Conservation (phyloP, 2,113 vertebrate genomes). For the Camelus dromedarius region DNA sequence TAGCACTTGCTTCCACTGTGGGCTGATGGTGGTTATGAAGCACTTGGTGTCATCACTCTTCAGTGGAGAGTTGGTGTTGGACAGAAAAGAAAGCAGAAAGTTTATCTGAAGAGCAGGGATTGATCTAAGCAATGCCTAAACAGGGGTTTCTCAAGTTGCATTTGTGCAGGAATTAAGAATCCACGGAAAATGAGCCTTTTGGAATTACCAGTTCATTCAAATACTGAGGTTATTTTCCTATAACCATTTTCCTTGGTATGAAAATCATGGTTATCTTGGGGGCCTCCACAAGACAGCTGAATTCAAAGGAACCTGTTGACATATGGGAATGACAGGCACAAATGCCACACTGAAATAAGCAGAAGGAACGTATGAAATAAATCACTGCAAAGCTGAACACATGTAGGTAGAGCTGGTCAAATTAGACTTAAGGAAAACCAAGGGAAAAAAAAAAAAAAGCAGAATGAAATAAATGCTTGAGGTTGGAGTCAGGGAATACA, state of each 20-base stretch:
- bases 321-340: constrained; percentile 84
- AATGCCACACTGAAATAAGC: constrained; percentile 83
- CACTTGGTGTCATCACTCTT: constrained; percentile 36
- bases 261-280: constrained; percentile 56
- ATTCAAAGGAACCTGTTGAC: constrained; percentile 85
- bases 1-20: constrained; percentile 52
- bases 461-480: constrained; percentile 81
- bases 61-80: constrained; percentile 1
- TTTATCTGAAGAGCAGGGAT: constrained; percentile 36
- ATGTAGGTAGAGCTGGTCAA: constrained; percentile 85
- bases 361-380: constrained; percentile 87
- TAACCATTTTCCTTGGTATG: background rate
- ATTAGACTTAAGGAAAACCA: constrained; percentile 77
- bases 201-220: constrained; percentile 7
- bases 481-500: constrained; percentile 11
- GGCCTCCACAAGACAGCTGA: constrained; percentile 58
- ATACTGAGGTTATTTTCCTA: constrained; percentile 49
- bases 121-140: constrained; percentile 5
- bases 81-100: constrained; percentile 53
- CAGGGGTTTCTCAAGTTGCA: constrained; percentile 52
- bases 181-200: constrained; percentile 38
- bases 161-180: constrained; percentile 66
- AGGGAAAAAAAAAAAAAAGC: constrained; percentile 40
- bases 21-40: constrained; percentile 49
- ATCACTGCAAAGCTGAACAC: constrained; percentile 84